phyloP scores from a whole-genome alignment of 2,888 invertebrate species.

The Pharmacophagus antenor region DNA sequence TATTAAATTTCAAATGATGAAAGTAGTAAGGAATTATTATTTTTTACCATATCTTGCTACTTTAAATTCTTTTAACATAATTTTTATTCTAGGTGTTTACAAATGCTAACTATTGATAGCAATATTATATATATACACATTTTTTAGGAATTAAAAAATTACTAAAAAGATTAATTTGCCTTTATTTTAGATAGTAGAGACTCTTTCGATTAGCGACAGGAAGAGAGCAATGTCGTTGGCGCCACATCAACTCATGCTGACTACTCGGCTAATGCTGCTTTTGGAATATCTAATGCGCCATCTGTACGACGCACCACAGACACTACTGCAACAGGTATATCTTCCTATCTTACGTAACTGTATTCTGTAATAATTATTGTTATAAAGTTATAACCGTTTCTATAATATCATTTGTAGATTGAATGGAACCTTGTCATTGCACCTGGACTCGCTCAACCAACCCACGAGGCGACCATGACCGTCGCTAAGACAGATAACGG shows the following conservation, averaged over 20 bases:
- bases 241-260: slow-evolving; percentile 87
- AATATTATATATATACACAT: too few species aligned
- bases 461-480: slow-evolving; percentile 51
- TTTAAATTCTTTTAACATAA: too few species aligned
- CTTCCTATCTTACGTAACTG: background rate
- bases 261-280: slow-evolving; percentile 91
- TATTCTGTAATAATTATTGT: background rate
- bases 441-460: slow-evolving; percentile 65
- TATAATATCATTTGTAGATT: slow-evolving; percentile 50
- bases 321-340: slow-evolving; percentile 90
- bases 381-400: background rate
- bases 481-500: slow-evolving; percentile 57
- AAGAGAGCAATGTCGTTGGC: slow-evolving; percentile 60
- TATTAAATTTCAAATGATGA: too few species aligned
- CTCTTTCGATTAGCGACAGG: slow-evolving; percentile 64
- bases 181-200: slow-evolving; percentile 64
- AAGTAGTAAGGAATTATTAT: too few species aligned
- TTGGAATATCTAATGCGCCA: slow-evolving; percentile 97
- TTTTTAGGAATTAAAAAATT: background rate
- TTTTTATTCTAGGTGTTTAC: too few species aligned
- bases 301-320: slow-evolving; percentile 94
- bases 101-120: too few species aligned
- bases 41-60: too few species aligned
- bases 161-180: background rate
- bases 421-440: slow-evolving; percentile 77